Evolutionary conservation across 2,888 invertebrate genomes (phyloP).

Genomic region (Oasisia sp.): DNA sequence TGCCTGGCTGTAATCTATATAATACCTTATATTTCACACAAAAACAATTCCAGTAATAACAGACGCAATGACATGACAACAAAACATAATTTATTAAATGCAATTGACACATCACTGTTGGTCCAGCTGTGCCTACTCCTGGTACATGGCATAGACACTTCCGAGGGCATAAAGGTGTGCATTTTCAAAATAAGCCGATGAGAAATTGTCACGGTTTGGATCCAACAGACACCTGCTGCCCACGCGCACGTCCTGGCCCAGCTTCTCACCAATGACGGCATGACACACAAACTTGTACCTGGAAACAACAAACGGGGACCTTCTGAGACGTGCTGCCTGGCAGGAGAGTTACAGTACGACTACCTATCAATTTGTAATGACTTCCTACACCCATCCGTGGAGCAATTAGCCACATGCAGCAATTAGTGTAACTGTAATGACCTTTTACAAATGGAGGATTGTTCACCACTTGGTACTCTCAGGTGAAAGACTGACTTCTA

Average conservation of each 20-base stretch:
- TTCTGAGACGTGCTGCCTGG: background rate
- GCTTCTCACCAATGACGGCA: background rate
- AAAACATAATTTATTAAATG: background rate
- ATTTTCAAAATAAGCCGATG: background rate
- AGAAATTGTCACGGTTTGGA: slow-evolving; percentile 2
- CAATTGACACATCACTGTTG: background rate
- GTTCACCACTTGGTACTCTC: no score
- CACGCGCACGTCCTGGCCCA: background rate
- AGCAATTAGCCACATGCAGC: background rate
- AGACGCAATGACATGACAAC: background rate
- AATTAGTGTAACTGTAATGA: background rate
- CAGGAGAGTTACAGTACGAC: background rate
- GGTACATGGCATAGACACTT: background rate
- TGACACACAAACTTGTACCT: slow-evolving; percentile 3
- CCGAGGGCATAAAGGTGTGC: background rate
- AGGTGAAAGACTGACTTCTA: no score
- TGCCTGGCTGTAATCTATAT: no score
- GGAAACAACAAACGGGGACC: background rate
- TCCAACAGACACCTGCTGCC: slow-evolving; percentile 5
- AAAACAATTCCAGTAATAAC: background rate
- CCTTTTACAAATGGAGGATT: no score
- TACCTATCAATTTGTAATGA: background rate
- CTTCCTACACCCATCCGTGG: background rate
- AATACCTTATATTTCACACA: background rate
- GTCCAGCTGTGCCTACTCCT: background rate